phyloP scores from a whole-genome alignment of 2,888 invertebrate genomes.

The Amiota minor region DNA sequence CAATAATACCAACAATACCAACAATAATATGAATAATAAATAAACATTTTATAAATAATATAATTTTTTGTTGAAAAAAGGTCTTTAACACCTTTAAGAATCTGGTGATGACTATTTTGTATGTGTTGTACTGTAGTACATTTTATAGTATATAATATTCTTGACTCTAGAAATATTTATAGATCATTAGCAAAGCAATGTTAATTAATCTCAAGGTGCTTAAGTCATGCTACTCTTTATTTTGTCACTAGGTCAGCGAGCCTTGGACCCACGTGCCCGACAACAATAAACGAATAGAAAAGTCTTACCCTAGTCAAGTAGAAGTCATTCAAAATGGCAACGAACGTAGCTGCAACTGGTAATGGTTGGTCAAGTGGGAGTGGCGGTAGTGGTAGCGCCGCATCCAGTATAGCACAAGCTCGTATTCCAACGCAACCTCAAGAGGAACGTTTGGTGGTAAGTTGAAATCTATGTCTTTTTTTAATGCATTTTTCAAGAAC shows the following conservation, averaged over 20 bases:
- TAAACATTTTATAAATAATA: no score
- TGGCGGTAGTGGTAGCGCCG: slow-evolving; percentile 61
- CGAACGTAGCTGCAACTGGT: slow-evolving; percentile 57
- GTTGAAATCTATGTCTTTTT: slow-evolving; percentile 26
- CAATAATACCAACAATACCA: background rate
- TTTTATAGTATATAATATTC: no score
- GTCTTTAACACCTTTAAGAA: no score
- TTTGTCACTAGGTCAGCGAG: no score
- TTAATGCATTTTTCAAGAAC: slow-evolving; percentile 7
- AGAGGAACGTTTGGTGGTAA: slow-evolving; percentile 72
- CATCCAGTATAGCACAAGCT: slow-evolving; percentile 61
- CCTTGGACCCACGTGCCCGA: background rate
- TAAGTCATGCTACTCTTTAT: no score
- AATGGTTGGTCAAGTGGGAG: slow-evolving; percentile 72
- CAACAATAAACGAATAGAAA: slow-evolving; percentile 36
- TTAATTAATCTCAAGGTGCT: no score
- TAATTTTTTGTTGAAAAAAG: no score
- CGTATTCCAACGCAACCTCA: slow-evolving; percentile 60
- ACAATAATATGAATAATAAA: background rate
- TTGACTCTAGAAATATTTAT: no score
- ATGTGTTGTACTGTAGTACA: no score
- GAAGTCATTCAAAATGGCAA: slow-evolving; percentile 21
- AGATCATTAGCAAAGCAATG: no score
- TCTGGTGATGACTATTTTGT: no score
- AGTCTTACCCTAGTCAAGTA: no score